Evolutionary conservation across 30 jellyfish, hydroid and myxozoan species (phyloP).

Genomic region (Turritopsis dohrnii): DNA sequence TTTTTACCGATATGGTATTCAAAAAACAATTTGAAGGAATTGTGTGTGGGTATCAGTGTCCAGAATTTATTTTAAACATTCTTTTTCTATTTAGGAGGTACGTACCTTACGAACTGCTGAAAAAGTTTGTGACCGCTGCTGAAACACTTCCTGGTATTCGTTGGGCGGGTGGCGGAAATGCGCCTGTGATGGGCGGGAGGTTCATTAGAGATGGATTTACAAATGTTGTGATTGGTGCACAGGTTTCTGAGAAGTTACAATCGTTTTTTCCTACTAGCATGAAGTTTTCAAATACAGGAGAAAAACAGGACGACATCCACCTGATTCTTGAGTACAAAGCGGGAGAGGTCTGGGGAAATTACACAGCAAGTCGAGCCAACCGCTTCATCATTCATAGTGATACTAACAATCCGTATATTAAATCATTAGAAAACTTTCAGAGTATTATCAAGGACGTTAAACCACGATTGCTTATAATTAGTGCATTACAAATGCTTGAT

Average conservation of each 20-base stretch:
- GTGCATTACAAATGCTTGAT: conserved; percentile 92
- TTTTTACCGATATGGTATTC: too few relatives aligned
- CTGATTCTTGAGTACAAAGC: conserved; percentile 74
- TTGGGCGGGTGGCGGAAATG: conserved; percentile 95
- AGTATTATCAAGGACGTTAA: conserved; percentile 27
- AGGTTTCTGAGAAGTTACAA: conserved; percentile 48
- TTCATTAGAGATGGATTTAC: conserved; percentile 63
- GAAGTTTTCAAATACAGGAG: conserved; percentile 48
- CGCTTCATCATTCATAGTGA: conserved; percentile 78
- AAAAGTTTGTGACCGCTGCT: conserved; percentile 43
- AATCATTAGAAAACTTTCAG: conserved; percentile 53
- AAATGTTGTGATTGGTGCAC: conserved; percentile 59
- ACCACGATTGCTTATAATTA: conserved; percentile 60
- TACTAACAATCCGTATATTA: conserved; percentile 54
- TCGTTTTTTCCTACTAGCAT: conserved; percentile 45
- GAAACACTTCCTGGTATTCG: conserved; percentile 37
- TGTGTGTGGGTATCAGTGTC: too few relatives aligned
- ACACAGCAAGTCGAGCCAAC: conserved; percentile 78
- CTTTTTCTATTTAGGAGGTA: conserved; percentile 25
- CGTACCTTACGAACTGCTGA: conserved; percentile 42
- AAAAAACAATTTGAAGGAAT: too few relatives aligned
- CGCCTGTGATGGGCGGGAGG: conserved; percentile 76
- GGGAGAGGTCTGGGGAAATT: conserved; percentile 79
- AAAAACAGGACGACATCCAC: conserved; percentile 74
- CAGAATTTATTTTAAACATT: not conserved